Percentiles rank a stretch among this genome's conserved stretches.
Conservation (phyloP, 2,113 vertebrate genomes). For the Psophia crepitans region DNA sequence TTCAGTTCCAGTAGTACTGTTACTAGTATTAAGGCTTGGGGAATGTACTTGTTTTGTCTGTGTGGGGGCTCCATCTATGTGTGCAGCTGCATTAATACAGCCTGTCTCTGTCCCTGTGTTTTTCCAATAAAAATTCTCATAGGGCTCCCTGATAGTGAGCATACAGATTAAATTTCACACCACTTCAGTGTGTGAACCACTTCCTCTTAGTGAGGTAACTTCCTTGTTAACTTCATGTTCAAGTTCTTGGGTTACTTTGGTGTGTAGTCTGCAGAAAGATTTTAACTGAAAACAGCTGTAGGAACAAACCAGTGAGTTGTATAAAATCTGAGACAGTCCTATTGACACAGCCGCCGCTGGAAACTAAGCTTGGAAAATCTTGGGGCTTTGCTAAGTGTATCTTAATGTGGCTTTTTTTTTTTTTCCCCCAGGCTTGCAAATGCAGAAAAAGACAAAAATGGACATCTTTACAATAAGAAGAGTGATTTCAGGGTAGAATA, state of each 20-base stretch:
- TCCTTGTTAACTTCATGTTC: background rate
- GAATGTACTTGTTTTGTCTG: background rate
- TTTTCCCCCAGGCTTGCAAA: slow-evolving; percentile 80
- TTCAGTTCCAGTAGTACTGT: background rate
- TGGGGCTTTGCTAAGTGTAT: background rate
- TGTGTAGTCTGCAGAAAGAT: background rate
- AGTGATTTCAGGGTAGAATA: slow-evolving; percentile 75
- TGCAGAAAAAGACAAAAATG: slow-evolving; percentile 82
- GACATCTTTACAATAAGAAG: slow-evolving; percentile 77
- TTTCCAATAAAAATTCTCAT: background rate
- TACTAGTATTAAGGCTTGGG: background rate
- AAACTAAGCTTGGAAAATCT: background rate
- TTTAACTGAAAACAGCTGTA: background rate
- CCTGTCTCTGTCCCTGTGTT: background rate
- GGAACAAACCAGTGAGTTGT: background rate
- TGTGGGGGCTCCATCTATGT: slow-evolving; percentile 13
- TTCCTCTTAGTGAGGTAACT: background rate
- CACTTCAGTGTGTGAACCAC: background rate
- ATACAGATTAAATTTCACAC: background rate
- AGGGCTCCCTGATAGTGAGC: background rate
- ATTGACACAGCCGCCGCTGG: background rate
- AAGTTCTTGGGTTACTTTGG: background rate
- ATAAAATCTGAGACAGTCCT: background rate
- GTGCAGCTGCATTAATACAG: background rate
- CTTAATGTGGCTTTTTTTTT: slow-evolving; percentile 13